Percentiles rank a stretch among this genome's conserved stretches.
Conservation (phyloP, 2,888 invertebrate species). For the Yponomeuta evonymella region DNA sequence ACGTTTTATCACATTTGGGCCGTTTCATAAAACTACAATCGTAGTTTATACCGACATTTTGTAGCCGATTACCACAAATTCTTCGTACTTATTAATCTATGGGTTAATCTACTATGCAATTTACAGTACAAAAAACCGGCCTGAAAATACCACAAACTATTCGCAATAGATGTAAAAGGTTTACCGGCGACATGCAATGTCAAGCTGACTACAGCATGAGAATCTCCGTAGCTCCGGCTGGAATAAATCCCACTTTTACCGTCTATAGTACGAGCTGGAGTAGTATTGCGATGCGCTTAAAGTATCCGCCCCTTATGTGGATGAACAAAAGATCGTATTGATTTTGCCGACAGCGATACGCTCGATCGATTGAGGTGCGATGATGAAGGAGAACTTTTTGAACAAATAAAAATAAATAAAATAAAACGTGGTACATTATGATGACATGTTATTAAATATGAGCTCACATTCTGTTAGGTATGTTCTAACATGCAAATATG, state of each 20-base stretch:
- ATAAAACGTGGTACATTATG: too few species aligned
- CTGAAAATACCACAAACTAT: conserved; percentile 20
- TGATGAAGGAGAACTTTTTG: not conserved
- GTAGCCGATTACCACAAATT: too few species aligned
- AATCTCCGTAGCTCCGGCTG: not conserved
- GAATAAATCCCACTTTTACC: conserved; percentile 39
- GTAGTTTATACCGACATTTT: too few species aligned
- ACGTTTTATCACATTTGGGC: too few species aligned
- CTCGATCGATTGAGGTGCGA: conserved; percentile 35
- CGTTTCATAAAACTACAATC: too few species aligned
- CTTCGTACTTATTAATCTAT: too few species aligned
- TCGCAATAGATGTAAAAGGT: conserved; percentile 10
- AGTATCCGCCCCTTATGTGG: conserved; percentile 54
- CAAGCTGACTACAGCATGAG: not conserved
- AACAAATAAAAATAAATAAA: too few species aligned
- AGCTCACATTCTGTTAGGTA: too few species aligned
- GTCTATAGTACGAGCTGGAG: conserved; percentile 43
- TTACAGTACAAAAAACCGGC: not conserved
- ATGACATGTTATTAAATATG: too few species aligned
- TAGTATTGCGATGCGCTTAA: conserved; percentile 45
- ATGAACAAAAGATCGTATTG: conserved; percentile 64
- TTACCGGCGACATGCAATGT: not conserved
- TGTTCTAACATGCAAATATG: too few species aligned
- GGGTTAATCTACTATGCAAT: too few species aligned
- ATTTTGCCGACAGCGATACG: conserved; percentile 51